Evolutionary conservation across 1,140 invertebrate genomes (phyloP).

Genomic region (Ceratina calcarata): DNA sequence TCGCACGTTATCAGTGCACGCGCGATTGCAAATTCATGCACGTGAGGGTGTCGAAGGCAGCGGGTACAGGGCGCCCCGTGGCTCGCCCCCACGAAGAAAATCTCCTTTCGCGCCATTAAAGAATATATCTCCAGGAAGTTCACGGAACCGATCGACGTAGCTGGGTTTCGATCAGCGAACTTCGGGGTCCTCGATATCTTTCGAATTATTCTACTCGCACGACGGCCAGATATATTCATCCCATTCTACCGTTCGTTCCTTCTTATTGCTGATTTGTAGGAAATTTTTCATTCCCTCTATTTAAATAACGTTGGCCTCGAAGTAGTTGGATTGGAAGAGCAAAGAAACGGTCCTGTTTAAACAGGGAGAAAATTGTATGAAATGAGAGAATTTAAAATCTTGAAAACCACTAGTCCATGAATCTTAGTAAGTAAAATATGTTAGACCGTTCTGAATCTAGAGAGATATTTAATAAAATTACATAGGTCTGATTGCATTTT

Average conservation of each 20-base stretch:
- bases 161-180: not conserved
- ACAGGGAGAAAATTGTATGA: no score
- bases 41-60: slow-evolving; percentile 36
- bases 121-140: slow-evolving; percentile 22
- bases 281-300: no score
- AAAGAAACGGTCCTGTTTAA: no score
- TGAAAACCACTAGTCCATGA: no score
- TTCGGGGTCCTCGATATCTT: slow-evolving; percentile 5
- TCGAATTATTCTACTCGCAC: slow-evolving; percentile 18
- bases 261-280: not conserved
- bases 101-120: slow-evolving; percentile 41
- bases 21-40: slow-evolving; percentile 44
- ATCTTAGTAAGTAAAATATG: no score
- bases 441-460: no score
- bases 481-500: no score
- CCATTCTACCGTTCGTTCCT: no score
- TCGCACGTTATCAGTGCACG: slow-evolving; percentile 51
- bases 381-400: no score
- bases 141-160: slow-evolving; percentile 22
- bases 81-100: slow-evolving; percentile 19
- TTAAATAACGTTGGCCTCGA: no score
- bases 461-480: no score
- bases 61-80: not conserved
- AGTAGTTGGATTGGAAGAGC: no score
- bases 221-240: not conserved